phyloP scores from a whole-genome alignment of 2,888 invertebrate species.

The Cheiracanthium punctorium region DNA sequence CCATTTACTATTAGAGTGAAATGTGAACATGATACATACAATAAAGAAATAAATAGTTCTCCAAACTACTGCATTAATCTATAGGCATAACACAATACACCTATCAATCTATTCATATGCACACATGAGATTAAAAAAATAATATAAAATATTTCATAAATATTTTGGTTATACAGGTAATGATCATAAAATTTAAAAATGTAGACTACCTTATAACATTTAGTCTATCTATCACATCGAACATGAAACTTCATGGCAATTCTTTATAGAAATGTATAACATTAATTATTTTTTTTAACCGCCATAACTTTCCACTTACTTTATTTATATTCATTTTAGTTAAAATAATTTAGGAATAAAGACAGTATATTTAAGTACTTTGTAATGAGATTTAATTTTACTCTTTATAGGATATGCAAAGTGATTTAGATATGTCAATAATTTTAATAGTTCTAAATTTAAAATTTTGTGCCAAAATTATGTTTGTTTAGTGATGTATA shows the following conservation, averaged over 20 bases:
- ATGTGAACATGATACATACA: not conserved
- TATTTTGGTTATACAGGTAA: not conserved
- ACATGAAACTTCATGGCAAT: not conserved
- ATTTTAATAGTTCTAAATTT: no score
- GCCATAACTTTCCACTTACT: no score
- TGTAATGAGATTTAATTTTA: no score
- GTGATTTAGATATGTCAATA: no score
- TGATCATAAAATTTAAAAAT: not conserved
- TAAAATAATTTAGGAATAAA: no score
- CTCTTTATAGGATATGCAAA: no score
- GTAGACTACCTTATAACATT: not conserved
- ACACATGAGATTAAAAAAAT: not conserved
- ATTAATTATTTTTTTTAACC: no score
- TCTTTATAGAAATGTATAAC: not conserved
- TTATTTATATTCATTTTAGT: no score
- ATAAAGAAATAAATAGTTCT: not conserved
- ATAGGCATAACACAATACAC: not conserved
- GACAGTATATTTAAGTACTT: no score
- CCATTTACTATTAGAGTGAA: not conserved
- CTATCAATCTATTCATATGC: not conserved
- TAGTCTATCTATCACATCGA: conserved; percentile 3
- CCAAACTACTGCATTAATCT: not conserved
- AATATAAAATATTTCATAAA: conserved; percentile 1
- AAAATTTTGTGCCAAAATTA: no score
- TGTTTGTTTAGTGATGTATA: no score